Percentiles rank a stretch among this genome's conserved stretches.
phyloP scores from a whole-genome alignment of 2,797 vertebrate species.

The Gastrophryne carolinensis region DNA sequence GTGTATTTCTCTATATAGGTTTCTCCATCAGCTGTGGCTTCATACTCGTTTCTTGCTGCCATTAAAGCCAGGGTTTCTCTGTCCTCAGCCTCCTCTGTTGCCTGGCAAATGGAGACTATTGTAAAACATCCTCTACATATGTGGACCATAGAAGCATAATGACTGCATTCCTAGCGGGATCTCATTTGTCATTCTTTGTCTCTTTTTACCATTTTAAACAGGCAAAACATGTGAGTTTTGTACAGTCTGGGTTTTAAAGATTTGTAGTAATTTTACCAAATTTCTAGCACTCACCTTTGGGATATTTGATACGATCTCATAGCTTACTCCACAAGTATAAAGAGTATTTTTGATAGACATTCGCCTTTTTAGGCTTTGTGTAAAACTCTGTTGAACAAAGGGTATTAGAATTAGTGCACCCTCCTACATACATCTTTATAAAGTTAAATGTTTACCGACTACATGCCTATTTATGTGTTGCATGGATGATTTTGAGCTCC shows the following conservation, averaged over 20 bases:
- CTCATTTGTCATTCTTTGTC: no score
- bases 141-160: no score
- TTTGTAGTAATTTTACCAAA: no score
- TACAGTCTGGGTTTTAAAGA: no score
- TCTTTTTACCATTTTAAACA: no score
- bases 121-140: neutral
- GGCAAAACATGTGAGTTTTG: no score
- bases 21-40: conserved; percentile 85
- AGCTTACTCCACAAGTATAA: conserved; percentile 89
- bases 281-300: conserved; percentile 97
- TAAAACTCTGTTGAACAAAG: conserved; percentile 84
- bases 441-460: no score
- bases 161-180: no score
- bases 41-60: conserved; percentile 87
- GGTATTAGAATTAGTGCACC: no score
- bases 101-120: conserved; percentile 65
- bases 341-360: conserved; percentile 93
- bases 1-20: conserved; percentile 97
- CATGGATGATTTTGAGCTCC: no score
- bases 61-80: conserved; percentile 92
- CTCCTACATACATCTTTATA: no score
- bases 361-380: conserved; percentile 94
- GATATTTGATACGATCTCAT: conserved; percentile 98
- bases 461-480: no score
- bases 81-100: conserved; percentile 95